Base-by-base conservation (phyloP, 64 coral and sea anemone genomes). In the Acropora tenuis region DNA sequence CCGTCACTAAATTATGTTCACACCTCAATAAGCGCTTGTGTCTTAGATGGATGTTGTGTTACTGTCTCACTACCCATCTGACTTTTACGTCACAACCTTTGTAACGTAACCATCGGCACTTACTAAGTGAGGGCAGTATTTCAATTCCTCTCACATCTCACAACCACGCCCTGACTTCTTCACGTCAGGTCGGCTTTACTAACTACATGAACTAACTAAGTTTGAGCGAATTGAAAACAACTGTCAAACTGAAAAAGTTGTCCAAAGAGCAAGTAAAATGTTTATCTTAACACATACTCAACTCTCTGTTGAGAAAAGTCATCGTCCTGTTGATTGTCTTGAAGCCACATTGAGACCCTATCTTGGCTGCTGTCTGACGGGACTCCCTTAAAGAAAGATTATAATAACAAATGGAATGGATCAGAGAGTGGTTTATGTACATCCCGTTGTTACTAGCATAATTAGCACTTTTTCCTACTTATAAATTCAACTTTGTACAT, bases 251-350 rank as follows among this genome's bases (percentile, higher is more conserved):
- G 30, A 30, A 30, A 30, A 0, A 30, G 52, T 5, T 0, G 52
- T 55, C 52, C 52, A 55, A 55, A 55, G 52, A 7, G 15, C 12
- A 44, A 3, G 74, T 45, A 0, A 12, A 11, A 6, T 43, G 42
- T 11, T 76, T 76, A 15, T 76, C 30, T 41, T 15, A 5, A 55
- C 6, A 60, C 78, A n/a, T 49, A 90, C 68, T 81, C 77, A 17
- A 44, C 86, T 78, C 86, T 78, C 48, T 78, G 3, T 63, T 88
- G 87, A 78, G 15, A 78, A 8, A 42, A 40, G 45, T 40, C 17
- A 76, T 78, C 41, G 16, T 75, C 69, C 11, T 47, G 6, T 48
- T 44, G 3, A 76, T 66, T 65, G 47, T 30, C 86, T 47, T 78
- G 19, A 3, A 75, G 20, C 86, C 86, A 75, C 45, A 47, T 48